Evolutionary conservation across 2,113 vertebrate genomes (phyloP).

Genomic region (Lophotis ruficrista): DNA sequence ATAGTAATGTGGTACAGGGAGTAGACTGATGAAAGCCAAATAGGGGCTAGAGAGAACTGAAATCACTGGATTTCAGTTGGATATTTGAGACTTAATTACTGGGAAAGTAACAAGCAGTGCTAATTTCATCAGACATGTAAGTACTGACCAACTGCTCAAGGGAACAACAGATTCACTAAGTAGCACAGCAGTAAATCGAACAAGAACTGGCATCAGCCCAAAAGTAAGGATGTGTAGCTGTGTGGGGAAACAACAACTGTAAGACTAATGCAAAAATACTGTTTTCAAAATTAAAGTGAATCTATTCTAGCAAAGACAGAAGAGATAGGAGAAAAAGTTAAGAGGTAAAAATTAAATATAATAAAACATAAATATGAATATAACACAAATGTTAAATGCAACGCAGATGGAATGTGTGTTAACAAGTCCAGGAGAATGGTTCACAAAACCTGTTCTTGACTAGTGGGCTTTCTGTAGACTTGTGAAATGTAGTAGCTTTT

Average conservation of each 20-base stretch:
- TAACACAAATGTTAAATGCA: neutral
- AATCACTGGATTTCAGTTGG: neutral
- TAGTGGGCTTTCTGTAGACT: neutral
- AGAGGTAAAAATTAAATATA: neutral
- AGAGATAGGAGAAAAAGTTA: neutral
- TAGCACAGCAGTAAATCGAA: neutral
- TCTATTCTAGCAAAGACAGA: neutral
- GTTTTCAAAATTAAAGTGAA: neutral
- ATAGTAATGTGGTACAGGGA: neutral
- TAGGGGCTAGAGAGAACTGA: neutral
- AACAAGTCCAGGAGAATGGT: neutral
- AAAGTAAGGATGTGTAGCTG: neutral
- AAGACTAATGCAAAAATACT: neutral
- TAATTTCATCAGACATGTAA: conserved; percentile 18
- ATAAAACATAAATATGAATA: neutral
- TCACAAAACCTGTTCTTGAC: neutral
- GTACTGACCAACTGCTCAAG: neutral
- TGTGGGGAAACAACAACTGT: neutral
- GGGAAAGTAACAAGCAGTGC: neutral
- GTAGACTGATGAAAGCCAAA: neutral
- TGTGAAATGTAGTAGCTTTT: neutral
- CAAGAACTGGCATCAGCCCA: neutral
- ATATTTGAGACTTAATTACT: neutral
- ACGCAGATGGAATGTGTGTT: neutral
- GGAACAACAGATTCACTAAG: neutral